These are phyloP conservation scores for Spodoptera litura DNA, from an alignment of 1,140 invertebrate species.

Conservation along the genomic window DNA sequence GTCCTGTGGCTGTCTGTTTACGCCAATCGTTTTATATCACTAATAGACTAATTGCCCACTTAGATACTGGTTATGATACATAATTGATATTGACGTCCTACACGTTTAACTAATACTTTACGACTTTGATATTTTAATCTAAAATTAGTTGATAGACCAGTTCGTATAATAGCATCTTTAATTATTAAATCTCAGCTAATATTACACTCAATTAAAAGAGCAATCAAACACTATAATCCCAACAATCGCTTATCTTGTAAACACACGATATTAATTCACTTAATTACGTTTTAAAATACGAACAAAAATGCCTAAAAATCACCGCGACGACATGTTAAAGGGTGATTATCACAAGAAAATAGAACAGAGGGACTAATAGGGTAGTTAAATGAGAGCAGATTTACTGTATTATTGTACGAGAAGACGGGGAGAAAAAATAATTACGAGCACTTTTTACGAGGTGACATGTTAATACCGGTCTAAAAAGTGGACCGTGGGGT, in stretches of 20 bases:
- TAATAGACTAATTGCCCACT: constrained; percentile 15
- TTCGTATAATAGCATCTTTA: too few relatives aligned
- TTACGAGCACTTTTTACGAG: constrained; percentile 27
- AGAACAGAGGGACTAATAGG: constrained; percentile 48
- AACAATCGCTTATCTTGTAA: background rate
- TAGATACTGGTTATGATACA: background rate
- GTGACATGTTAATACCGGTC: constrained; percentile 34
- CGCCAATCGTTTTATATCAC: constrained; percentile 7
- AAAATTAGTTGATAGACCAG: background rate
- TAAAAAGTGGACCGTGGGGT: constrained; percentile 23
- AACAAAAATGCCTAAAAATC: constrained; percentile 31
- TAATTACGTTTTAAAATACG: constrained; percentile 19
- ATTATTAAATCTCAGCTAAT: too few relatives aligned
- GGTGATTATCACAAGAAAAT: constrained; percentile 33
- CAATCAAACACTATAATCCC: background rate
- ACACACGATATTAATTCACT: constrained; percentile 18
- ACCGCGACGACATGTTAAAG: constrained; percentile 21
- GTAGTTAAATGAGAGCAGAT: constrained; percentile 55
- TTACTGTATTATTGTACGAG: constrained; percentile 56
- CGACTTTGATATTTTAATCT: background rate
- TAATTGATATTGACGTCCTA: constrained; percentile 12
- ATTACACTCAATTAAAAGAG: too few relatives aligned
- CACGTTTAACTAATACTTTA: background rate
- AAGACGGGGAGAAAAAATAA: constrained; percentile 43
- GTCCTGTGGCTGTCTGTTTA: background rate